Percentiles rank a stretch among this genome's conserved stretches.
phyloP scores from a whole-genome alignment of 2,888 invertebrate genomes.

The Ophonus ardosiacus region DNA sequence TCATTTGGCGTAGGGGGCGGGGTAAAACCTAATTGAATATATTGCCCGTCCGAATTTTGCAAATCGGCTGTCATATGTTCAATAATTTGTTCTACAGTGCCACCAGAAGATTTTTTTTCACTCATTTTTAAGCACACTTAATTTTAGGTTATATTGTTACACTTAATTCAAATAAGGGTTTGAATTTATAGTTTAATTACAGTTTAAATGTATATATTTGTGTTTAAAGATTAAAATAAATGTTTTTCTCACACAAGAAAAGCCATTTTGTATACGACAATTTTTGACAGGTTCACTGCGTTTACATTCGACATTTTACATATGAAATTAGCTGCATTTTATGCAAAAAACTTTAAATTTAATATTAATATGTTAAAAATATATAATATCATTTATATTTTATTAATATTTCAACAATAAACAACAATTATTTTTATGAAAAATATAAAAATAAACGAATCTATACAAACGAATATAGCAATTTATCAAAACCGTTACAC shows the following conservation, averaged over 20 bases:
- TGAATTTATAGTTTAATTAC: too few species aligned
- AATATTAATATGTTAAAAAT: too few species aligned
- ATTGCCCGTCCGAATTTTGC: slow-evolving; percentile 79
- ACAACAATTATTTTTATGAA: too few species aligned
- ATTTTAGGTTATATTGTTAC: not conserved
- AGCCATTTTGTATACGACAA: not conserved
- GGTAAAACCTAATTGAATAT: slow-evolving; percentile 77
- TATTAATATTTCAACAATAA: too few species aligned
- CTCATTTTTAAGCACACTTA: slow-evolving; percentile 70
- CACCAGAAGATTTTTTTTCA: slow-evolving; percentile 71
- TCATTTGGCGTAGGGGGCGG: slow-evolving; percentile 71
- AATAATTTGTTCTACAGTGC: slow-evolving; percentile 78
- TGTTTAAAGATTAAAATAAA: not conserved
- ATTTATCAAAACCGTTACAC: too few species aligned
- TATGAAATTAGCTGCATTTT: not conserved
- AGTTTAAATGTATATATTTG: too few species aligned
- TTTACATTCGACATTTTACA: not conserved
- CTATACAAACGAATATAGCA: too few species aligned
- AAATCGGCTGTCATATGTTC: slow-evolving; percentile 80
- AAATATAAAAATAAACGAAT: too few species aligned
- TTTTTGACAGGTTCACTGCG: not conserved
- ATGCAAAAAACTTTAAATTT: too few species aligned
- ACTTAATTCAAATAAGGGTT: not conserved
- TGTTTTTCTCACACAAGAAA: not conserved
- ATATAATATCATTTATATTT: too few species aligned